Evolutionary conservation across 1,140 invertebrate genomes (phyloP), one percentile per base, ranked within the genome.

Genomic region (Bombus breviceps): DNA sequence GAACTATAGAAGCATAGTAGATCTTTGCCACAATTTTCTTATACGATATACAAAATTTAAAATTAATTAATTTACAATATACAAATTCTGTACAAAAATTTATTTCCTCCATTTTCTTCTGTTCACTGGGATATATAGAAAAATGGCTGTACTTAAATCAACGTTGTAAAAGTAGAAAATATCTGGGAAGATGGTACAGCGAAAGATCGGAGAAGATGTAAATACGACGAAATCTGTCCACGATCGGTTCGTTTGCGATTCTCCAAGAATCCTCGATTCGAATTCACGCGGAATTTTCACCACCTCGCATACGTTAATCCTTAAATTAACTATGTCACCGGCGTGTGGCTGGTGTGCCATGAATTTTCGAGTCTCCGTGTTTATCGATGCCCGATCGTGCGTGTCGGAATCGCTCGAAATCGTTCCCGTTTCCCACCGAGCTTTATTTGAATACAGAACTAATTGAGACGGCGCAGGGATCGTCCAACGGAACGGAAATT

Each of bases 401-500:
- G 59, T 75, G 66, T 25, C 69, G 66, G 66, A 68, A 37, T 68
- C 66, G 66, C 18, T 37, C 10, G 34, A 68, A 68, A 68, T 68
- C 66, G 68, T 71, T 39, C 64, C 57, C 59, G 74, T 81, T 81
- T 77, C 77, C 75, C 81, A 53, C 47, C 59, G 37, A 41, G 85
- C 68, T 89, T 86, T 88, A 92, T 92, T 92, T 91, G 88, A 92
- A 93, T 92, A 83, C 89, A 66, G 86, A 91, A 92, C 92, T 91
- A 92, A 92, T 90, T 90, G 88, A 86, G 87, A 71, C 78, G 32
- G 32, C 12, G 77, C 69, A 28, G 53, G 28, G 43, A 71, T 59
- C 57, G 22, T 53, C 76, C 8, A 37, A 34, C 1, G 18, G n/a
- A 66, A 66, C 47, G 47, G 47, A 53, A n/a, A 18, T 4, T 18